Evolutionary conservation across 2,888 invertebrate species (phyloP), one percentile per base, ranked within the genome.

Genomic region (Meteorus colon): DNA sequence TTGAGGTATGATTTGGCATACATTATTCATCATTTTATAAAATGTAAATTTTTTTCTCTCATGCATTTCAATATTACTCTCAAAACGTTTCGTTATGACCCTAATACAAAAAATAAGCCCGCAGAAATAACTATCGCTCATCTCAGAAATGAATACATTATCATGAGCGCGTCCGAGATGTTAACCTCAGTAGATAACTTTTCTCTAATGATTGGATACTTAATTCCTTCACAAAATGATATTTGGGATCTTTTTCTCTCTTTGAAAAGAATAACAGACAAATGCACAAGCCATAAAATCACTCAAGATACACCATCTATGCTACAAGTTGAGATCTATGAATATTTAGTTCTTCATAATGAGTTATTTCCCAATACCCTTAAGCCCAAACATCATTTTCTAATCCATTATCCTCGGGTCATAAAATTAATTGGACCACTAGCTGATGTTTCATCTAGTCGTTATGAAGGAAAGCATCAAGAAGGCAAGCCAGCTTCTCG

Each of bases 331-430:
- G n/a, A 78, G 19, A 68, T 78, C 16, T 2, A 16, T 10, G 77
- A 81, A 65, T 81, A 79, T 75, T 74, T 81, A 41, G 62, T 27
- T 34, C 45, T 41, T 16, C 71, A 37, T 31, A 37, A 34, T 19
- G 48, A 74, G 51, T 37, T 80, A 8, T 79, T 79, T 63, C 77
- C 75, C 14, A 31, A 78, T 34, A 48, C 63, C 37, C 60, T 79
- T 16, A 79, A 80, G 66, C 80, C 81, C 8, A 81, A 83, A 74
- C 81, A 82, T 73, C 80, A 83, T 77, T 78, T 79, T 63, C 68
- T 82, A 0, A 48, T 78, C 10, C 81, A 82, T 62, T 81, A 82
- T 55, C 67, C 79, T n/a, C 59, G 73, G 6, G 73, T 78, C 27
- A 80, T 82, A 80, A 34, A 75, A 55, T n/a, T 66, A 4, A 51